These are phyloP conservation scores for Habrosyne pyritoides DNA, from an alignment of 2,888 invertebrate genomes.

Conservation along the genomic window DNA sequence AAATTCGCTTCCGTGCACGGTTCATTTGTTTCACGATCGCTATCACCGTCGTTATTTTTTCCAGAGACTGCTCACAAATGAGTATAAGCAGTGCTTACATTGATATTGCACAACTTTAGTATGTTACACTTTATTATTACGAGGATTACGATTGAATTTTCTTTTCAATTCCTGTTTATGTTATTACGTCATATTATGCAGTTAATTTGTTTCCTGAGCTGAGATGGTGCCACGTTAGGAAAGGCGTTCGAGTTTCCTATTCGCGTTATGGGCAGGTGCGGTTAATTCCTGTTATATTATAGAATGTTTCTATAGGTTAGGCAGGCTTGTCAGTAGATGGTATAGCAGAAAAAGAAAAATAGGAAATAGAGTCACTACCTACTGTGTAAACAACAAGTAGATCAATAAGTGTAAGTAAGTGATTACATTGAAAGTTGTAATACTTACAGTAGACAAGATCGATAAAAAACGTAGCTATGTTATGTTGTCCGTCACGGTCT, in stretches of 20 bases:
- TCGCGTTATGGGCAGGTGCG: neutral
- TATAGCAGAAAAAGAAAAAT: neutral
- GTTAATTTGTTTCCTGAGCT: conserved; percentile 5
- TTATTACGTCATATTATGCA: conserved; percentile 29
- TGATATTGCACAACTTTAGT: conserved; percentile 41
- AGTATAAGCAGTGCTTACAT: conserved; percentile 22
- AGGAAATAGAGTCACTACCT: neutral
- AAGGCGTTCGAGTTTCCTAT: conserved; percentile 1
- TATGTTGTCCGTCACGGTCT: conserved; percentile 31
- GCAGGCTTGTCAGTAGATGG: neutral
- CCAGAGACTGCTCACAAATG: conserved; percentile 20
- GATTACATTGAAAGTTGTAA: neutral
- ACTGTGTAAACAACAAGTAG: neutral
- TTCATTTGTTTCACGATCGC: conserved; percentile 53
- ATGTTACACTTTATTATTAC: conserved; percentile 27
- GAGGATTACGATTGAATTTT: conserved; percentile 28
- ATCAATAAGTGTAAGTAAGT: neutral
- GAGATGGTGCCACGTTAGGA: conserved; percentile 3
- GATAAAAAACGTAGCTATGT: neutral
- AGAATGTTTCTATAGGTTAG: neutral
- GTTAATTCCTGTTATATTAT: neutral
- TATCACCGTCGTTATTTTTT: conserved; percentile 24
- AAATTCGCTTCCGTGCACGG: conserved; percentile 51
- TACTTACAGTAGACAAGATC: neutral
- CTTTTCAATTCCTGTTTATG: conserved; percentile 27